These are phyloP conservation scores for Zaprionus ghesquierei DNA, from an alignment of 1,140 invertebrate genomes.

Conservation along the genomic window DNA sequence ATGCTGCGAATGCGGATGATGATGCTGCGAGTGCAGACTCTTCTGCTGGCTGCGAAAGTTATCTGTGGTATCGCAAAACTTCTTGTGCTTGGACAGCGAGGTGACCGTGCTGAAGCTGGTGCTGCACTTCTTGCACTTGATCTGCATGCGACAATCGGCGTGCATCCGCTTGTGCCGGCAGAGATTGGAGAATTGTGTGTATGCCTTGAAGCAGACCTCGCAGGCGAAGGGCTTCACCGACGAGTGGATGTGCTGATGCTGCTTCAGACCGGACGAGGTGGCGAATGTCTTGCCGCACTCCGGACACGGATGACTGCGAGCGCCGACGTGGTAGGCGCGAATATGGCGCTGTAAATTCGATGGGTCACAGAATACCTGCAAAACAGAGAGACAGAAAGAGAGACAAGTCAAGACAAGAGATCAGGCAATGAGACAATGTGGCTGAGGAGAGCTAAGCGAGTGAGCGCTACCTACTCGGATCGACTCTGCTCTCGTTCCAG, in stretches of 20 bases:
- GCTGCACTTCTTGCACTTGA: conserved; percentile 96
- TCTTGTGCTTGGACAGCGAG: conserved; percentile 91
- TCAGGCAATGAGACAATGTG: conserved; percentile 27
- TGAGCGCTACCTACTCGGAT: not conserved
- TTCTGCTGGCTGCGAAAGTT: conserved; percentile 26
- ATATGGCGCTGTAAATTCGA: conserved; percentile 98
- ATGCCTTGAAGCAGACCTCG: conserved; percentile 95
- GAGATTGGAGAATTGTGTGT: conserved; percentile 99
- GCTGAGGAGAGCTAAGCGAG: not conserved
- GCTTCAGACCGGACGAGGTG: conserved; percentile 98
- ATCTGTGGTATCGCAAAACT: conserved; percentile 90
- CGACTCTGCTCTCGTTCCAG: conserved; percentile 52
- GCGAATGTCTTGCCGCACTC: conserved; percentile 99
- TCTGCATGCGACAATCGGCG: conserved; percentile 92
- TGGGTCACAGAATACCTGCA: conserved; percentile 96
- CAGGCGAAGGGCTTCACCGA: conserved; percentile 99
- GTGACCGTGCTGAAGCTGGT: conserved; percentile 95
- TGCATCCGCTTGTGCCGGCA: conserved; percentile 99
- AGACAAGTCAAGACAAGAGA: conserved; percentile 16
- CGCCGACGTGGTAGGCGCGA: conserved; percentile 95
- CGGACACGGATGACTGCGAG: conserved; percentile 96
- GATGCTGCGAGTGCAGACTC: conserved; percentile 49
- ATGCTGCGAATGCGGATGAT: conserved; percentile 54
- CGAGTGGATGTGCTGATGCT: conserved; percentile 99
- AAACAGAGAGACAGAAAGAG: too few relatives aligned